phyloP scores from a whole-genome alignment of 1,140 invertebrate genomes.

The Danaus melanippus region DNA sequence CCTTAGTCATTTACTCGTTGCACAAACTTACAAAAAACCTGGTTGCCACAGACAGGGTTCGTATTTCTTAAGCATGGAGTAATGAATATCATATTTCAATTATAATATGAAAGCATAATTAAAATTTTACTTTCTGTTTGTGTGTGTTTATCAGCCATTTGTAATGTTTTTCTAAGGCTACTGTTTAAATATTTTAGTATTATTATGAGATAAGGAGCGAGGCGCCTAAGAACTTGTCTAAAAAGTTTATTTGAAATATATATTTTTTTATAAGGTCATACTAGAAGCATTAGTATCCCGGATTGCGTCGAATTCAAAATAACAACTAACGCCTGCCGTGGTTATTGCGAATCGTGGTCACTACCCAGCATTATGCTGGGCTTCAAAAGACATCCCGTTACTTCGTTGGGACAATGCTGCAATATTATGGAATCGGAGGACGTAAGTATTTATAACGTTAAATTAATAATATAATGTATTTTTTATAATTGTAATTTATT shows the following conservation, averaged over 20 bases:
- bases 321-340: slow-evolving; percentile 89
- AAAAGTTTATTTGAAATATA: not conserved
- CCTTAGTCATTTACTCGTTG: slow-evolving; percentile 31
- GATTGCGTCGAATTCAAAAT: slow-evolving; percentile 88
- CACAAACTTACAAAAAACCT: slow-evolving; percentile 55
- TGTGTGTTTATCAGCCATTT: not conserved
- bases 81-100: not conserved
- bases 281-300: slow-evolving; percentile 83
- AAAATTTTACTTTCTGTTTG: too few relatives aligned
- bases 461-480: not conserved
- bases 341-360: slow-evolving; percentile 89
- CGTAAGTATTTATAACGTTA: slow-evolving; percentile 65
- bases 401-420: slow-evolving; percentile 90
- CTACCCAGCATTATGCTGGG: slow-evolving; percentile 75
- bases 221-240: too few relatives aligned
- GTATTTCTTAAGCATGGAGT: slow-evolving; percentile 10
- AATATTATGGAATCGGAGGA: slow-evolving; percentile 90
- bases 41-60: slow-evolving; percentile 59
- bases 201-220: too few relatives aligned
- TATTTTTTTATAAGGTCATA: slow-evolving; percentile 75
- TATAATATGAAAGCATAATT: not conserved
- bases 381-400: slow-evolving; percentile 81
- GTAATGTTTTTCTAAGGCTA: not conserved
- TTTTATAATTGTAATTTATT: not conserved
- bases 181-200: too few relatives aligned